Base-by-base conservation (phyloP, 2,888 invertebrate species). In the Spodoptera littoralis region DNA sequence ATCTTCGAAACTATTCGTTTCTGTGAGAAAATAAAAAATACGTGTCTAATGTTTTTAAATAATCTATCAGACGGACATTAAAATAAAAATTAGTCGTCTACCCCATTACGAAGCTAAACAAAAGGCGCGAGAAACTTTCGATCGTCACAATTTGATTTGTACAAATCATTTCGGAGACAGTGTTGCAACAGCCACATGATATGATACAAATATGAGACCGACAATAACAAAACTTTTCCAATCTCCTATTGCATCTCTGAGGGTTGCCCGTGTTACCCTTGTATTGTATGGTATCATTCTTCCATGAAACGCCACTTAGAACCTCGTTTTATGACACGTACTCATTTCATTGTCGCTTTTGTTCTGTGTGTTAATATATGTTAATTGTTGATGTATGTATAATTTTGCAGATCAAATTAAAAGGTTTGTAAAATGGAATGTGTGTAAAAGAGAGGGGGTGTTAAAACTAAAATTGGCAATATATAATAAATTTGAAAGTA, bases 231-330 rank as follows among this genome's bases (percentile, higher is more conserved):
- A 87, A 87, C 81, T 87, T 87, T 88, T 88, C 83, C 86, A 88
- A 88, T 88, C 86, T 84, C 71, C 77, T 74, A 79, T 83, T 85
- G 84, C 82, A 85, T 85, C 84, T 82, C 82, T 67, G 63, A 65
- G 78, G 78, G 76, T 74, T 77, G 76, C 30, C 30, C 3, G 27
- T 79, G 79, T 77, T 84, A 6, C 30, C 30, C 30, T 83, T 81
- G 83, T 79, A 80, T 82, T 80, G 79, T 78, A 79, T 80, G 79
- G 76, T 73, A 75, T 79, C 81, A 81, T 75, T 77, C 71, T 79
- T 77, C 75, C 76, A 76, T 80, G 73, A 82, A 81, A 81, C 66
- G 67, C 76, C 70, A 76, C 78, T 79, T 76, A 58, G 60, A 72
- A 67, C 73, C 59, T 45, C 65, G 45, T 66, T 60, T 63, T 68